Percentiles rank a stretch among this genome's conserved stretches.
Conservation (phyloP, 2,797 vertebrate species). For the Sebastes minor region DNA sequence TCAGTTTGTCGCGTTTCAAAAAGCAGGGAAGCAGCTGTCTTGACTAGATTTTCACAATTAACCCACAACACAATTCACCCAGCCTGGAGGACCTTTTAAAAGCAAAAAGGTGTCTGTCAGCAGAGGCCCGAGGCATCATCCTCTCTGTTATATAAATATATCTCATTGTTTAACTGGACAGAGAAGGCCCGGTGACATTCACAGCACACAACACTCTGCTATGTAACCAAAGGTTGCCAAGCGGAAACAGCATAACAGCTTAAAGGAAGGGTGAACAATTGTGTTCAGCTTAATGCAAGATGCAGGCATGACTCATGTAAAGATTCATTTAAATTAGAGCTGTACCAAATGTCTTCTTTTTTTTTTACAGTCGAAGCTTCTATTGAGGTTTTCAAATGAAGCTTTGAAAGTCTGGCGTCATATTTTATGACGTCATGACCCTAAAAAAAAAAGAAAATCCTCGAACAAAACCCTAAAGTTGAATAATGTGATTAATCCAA, state of each 20-base stretch:
- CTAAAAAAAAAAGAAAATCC: background rate
- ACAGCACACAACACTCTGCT: constrained; percentile 21
- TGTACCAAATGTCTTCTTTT: background rate
- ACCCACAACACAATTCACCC: background rate
- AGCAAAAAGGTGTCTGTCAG: background rate
- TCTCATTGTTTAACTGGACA: constrained; percentile 11
- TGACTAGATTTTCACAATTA: background rate
- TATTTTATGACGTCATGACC: background rate
- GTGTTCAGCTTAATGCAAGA: background rate
- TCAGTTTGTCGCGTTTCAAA: background rate
- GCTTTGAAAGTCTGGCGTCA: background rate
- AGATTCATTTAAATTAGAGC: background rate
- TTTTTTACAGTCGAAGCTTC: background rate
- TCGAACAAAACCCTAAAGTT: background rate
- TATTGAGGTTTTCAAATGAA: background rate
- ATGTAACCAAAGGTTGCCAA: constrained; percentile 23
- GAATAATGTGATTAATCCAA: background rate
- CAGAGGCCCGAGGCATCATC: background rate
- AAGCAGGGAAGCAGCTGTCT: background rate
- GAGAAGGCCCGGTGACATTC: constrained; percentile 21
- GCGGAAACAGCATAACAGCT: constrained; percentile 3
- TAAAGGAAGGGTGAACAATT: constrained; percentile 2
- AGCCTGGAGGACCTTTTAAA: background rate
- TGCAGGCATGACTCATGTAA: constrained; percentile 7
- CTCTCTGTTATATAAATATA: constrained; percentile 30